Conservation (phyloP, 2,888 invertebrate genomes). For the Erpobdella octoculata region DNA sequence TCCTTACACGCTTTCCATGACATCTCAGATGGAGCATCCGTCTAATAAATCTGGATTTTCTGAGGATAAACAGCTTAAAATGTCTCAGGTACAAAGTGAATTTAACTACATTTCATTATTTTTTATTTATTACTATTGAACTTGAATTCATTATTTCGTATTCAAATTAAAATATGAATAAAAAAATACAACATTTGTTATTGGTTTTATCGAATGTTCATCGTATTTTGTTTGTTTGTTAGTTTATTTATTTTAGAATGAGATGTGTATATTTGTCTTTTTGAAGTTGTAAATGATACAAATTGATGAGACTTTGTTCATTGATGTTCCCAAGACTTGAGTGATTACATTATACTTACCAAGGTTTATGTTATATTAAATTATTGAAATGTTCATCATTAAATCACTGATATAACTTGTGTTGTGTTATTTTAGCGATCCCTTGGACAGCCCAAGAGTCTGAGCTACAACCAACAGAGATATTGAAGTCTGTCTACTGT, state of each 20-base stretch:
- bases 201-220: not conserved
- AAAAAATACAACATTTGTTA: not conserved
- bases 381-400: too few relatives aligned
- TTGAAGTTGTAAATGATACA: too few relatives aligned
- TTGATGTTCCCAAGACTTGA: too few relatives aligned
- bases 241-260: not conserved
- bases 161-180: too few relatives aligned
- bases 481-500: too few relatives aligned
- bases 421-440: not conserved
- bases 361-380: too few relatives aligned
- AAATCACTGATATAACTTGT: too few relatives aligned
- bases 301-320: too few relatives aligned
- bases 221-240: not conserved
- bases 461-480: not conserved
- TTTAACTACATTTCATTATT: not conserved
- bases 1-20: not conserved
- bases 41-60: conserved; percentile 2
- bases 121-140: not conserved
- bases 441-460: not conserved
- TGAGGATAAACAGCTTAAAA: not conserved
- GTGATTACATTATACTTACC: too few relatives aligned
- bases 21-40: not conserved
- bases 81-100: not conserved
- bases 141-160: too few relatives aligned
- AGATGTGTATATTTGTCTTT: not conserved